phyloP scores from a whole-genome alignment of 2,888 invertebrate species.

The Metopia argyrocephala region DNA sequence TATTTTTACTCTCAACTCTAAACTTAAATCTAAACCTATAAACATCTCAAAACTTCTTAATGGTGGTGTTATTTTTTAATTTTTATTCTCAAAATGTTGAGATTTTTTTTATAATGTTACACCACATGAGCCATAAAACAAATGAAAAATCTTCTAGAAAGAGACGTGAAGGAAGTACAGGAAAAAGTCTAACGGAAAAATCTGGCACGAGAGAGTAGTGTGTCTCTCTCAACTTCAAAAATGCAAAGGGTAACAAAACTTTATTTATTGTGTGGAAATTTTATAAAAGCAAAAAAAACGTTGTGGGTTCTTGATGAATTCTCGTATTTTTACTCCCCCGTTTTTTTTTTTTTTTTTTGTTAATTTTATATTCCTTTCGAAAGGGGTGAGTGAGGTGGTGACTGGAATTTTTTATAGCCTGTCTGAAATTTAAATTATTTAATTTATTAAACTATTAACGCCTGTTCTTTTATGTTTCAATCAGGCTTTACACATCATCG shows the following conservation, averaged over 20 bases:
- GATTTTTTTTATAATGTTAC: constrained; percentile 40
- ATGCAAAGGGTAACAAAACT: constrained; percentile 3
- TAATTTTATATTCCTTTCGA: neutral
- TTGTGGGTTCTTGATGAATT: constrained; percentile 17
- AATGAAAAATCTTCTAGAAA: neutral
- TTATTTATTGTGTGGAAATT: neutral
- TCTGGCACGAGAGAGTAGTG: neutral
- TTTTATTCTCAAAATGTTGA: constrained; percentile 9
- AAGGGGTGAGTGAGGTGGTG: neutral
- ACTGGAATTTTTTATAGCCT: neutral
- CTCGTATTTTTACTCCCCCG: neutral
- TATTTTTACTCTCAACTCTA: constrained; percentile 3
- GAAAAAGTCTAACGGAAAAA: neutral
- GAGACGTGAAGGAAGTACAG: neutral
- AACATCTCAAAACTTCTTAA: constrained; percentile 26
- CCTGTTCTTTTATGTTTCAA: neutral
- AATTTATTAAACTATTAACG: neutral
- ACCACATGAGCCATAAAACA: constrained; percentile 45
- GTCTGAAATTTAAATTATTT: neutral
- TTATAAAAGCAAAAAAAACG: constrained; percentile 8
- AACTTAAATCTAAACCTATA: neutral
- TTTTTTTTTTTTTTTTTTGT: neutral
- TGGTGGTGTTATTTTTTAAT: constrained; percentile 28
- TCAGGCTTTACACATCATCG: neutral
- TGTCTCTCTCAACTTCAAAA: neutral